Conservation (phyloP, 2,113 vertebrate species). For the Perca fluviatilis region DNA sequence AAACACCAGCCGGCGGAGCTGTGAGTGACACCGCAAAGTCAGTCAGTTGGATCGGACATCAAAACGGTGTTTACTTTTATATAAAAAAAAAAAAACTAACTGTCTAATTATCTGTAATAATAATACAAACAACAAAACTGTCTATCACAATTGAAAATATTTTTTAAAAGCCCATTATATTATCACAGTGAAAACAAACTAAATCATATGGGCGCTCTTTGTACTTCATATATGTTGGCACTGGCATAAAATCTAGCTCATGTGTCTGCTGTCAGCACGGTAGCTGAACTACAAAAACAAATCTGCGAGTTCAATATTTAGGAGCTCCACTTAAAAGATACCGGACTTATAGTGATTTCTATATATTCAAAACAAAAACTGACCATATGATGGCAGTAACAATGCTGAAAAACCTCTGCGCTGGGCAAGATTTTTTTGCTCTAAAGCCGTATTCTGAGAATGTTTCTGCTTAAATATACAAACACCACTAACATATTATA, state of each 20-base stretch:
- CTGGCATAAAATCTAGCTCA: conserved; percentile 21
- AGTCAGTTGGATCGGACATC: no score
- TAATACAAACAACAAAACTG: conserved; percentile 1
- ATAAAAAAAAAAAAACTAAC: no score
- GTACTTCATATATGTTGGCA: conserved; percentile 48
- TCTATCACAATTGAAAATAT: background rate
- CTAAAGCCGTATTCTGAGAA: background rate
- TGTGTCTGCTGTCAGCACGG: background rate
- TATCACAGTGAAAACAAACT: conserved; percentile 31
- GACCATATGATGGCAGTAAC: background rate
- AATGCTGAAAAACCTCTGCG: conserved; percentile 13
- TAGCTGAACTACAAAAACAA: conserved; percentile 18
- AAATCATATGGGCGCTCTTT: conserved; percentile 37
- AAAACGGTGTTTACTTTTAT: no score
- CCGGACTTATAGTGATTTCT: background rate
- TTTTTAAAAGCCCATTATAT: conserved; percentile 18
- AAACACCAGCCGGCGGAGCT: no score
- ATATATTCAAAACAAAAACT: conserved; percentile 25
- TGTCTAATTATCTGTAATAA: background rate
- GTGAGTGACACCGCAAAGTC: no score
- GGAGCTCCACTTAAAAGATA: background rate
- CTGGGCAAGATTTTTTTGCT: background rate
- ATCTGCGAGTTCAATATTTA: conserved; percentile 3
- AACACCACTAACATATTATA: conserved; percentile 1
- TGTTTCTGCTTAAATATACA: conserved; percentile 9